Evolutionary conservation across 2,888 invertebrate species (phyloP), one percentile per base, ranked within the genome.

Genomic region (Sphaeridia pumilis): DNA sequence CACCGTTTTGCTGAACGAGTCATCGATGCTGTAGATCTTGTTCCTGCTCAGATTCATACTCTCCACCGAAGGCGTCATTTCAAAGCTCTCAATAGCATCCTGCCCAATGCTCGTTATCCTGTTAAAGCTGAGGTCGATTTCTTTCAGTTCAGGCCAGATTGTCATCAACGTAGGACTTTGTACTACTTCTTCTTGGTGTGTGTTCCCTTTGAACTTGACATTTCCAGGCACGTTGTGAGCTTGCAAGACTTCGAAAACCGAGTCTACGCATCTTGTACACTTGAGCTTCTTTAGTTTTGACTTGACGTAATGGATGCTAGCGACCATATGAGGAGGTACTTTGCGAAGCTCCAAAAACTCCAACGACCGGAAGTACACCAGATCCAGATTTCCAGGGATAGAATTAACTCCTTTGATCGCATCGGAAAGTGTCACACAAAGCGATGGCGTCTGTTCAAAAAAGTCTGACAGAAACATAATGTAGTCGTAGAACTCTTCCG

Each of bases 381-480:
- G 38, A 45, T 64, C 64, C 22, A 64, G 41, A 26, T 26, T 56
- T 14, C 58, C 56, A 5, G 44, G 54, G 14, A 54, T 38, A 10
- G 50, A 48, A 46, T 47, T 49, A 1, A 46, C 35, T 27, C 53
- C 44, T 36, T 53, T 52, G 17, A 52, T 53, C 4, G 54, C 48
- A 14, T 58, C 56, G n/a, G 51, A 51, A 24, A 46, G 58, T 2
- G 58, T 55, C 4, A 63, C 59, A 38, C 60, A 58, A 1, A 65
- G 46, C 4, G 63, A 56, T 4, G 65, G 65, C 2, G 61, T 65
- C 25, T 58, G 63, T 10, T 59, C 56, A 46, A 63, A 63, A 42
- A 65, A 52, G 47, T 65, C 65, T 2, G 60, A 58, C 1, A 65
- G 47, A 42, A 65, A 65, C 56, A 63, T 57, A 12, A 63, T 57